Evolutionary conservation across 2,113 vertebrate species (phyloP).

Genomic region (Peromyscus maniculatus): DNA sequence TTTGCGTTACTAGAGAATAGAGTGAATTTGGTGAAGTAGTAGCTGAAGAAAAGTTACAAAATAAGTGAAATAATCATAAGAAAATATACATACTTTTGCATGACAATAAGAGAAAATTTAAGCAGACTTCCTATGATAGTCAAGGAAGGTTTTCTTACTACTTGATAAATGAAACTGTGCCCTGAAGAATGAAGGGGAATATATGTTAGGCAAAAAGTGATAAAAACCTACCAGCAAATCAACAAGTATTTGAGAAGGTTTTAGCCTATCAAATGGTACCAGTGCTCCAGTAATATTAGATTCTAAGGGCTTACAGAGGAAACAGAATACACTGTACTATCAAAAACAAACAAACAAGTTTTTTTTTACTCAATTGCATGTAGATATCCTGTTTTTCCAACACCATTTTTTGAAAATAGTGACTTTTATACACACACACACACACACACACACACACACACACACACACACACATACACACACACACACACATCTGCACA

Average conservation of each 20-base stretch:
- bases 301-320: not conserved
- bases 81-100: not conserved
- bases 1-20: not conserved
- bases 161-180: not conserved
- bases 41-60: not conserved
- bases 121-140: not conserved
- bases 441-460: not conserved
- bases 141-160: not conserved
- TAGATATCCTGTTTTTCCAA: not conserved
- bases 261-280: not conserved
- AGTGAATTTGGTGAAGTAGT: not conserved
- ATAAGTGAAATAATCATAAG: not conserved
- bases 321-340: not conserved
- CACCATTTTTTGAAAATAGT: not conserved
- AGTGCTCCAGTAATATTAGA: not conserved
- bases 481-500: not conserved
- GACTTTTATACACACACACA: not conserved
- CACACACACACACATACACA: not conserved
- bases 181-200: not conserved
- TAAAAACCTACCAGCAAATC: not conserved
- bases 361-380: too few species aligned
- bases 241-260: not conserved
- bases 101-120: not conserved
- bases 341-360: not conserved
- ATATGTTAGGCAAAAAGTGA: not conserved